phyloP scores from a whole-genome alignment of 2,888 invertebrate genomes.

The Sphaerophoria rueppellii region DNA sequence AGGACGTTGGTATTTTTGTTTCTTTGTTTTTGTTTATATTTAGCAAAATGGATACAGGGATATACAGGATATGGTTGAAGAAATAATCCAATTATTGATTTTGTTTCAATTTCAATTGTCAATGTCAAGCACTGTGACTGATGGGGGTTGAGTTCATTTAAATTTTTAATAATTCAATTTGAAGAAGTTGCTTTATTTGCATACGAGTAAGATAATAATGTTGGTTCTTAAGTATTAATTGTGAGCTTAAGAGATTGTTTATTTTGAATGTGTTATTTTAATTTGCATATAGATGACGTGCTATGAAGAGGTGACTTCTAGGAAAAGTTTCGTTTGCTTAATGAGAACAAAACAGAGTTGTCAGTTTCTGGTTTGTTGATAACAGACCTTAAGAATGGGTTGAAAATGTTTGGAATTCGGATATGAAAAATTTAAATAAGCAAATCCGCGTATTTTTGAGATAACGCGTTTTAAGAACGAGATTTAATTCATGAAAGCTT shows the following conservation, averaged over 20 bases:
- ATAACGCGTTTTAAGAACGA: no score
- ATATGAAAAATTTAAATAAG: not conserved
- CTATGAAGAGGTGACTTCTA: not conserved
- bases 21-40: conserved; percentile 49
- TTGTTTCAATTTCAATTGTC: conserved; percentile 2
- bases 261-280: conserved; percentile 24
- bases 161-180: conserved; percentile 70
- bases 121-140: conserved; percentile 16
- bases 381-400: not conserved
- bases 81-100: conserved; percentile 39
- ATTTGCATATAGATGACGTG: not conserved
- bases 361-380: not conserved
- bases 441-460: no score
- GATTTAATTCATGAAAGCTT: no score
- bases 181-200: conserved; percentile 3
- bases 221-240: conserved; percentile 39
- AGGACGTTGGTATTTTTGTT: conserved; percentile 30
- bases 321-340: not conserved
- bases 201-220: conserved; percentile 21
- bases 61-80: not conserved
- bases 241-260: conserved; percentile 25
- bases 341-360: not conserved
- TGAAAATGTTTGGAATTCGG: not conserved
- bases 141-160: conserved; percentile 39
- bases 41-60: conserved; percentile 7